A percentile compares a stretch with the other conserved stretches of the same genome.
phyloP scores from a whole-genome alignment of 2,888 invertebrate species.

The Catotricha subobsoleta region DNA sequence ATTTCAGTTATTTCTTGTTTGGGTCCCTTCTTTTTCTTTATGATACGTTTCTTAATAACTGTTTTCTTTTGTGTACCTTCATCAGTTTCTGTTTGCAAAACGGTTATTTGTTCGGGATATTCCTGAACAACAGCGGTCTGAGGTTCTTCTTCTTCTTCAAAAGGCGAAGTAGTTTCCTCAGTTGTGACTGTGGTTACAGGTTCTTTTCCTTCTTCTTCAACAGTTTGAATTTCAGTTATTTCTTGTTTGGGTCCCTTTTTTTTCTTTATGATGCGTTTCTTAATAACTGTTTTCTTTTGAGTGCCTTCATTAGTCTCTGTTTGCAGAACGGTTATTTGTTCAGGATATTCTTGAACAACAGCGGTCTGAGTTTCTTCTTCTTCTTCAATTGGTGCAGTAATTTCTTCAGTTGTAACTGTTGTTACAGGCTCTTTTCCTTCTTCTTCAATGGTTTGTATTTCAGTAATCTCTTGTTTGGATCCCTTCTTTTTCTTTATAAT shows the following conservation, averaged over 20 bases:
- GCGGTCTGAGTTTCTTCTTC: slow-evolving; percentile 9
- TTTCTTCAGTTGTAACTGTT: slow-evolving; percentile 19
- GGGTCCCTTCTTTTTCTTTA: slow-evolving; percentile 18
- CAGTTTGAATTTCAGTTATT: slow-evolving; percentile 25
- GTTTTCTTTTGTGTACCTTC: slow-evolving; percentile 23
- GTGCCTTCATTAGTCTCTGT: slow-evolving; percentile 18
- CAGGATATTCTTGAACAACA: slow-evolving; percentile 13
- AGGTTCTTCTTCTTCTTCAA: slow-evolving; percentile 12
- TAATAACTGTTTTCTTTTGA: slow-evolving; percentile 17
- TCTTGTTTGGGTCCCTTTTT: slow-evolving; percentile 23
- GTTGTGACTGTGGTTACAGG: slow-evolving; percentile 21
- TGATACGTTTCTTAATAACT: slow-evolving; percentile 21
- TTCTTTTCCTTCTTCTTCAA: slow-evolving; percentile 23
- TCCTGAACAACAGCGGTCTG: slow-evolving; percentile 17
- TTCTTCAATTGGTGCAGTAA: slow-evolving; percentile 15
- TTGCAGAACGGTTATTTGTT: slow-evolving; percentile 9
- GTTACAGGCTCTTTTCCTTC: slow-evolving; percentile 24
- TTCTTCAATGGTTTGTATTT: slow-evolving; percentile 26
- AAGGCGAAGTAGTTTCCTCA: slow-evolving; percentile 12
- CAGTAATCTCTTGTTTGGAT: slow-evolving; percentile 21
- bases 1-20: slow-evolving; percentile 24
- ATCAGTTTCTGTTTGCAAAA: slow-evolving; percentile 18
- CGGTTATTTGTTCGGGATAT: slow-evolving; percentile 17
- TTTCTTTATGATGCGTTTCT: slow-evolving; percentile 22
- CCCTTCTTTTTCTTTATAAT: slow-evolving; percentile 22